phyloP scores from a whole-genome alignment of 1,140 invertebrate genomes.

The Zaprionus inermis region DNA sequence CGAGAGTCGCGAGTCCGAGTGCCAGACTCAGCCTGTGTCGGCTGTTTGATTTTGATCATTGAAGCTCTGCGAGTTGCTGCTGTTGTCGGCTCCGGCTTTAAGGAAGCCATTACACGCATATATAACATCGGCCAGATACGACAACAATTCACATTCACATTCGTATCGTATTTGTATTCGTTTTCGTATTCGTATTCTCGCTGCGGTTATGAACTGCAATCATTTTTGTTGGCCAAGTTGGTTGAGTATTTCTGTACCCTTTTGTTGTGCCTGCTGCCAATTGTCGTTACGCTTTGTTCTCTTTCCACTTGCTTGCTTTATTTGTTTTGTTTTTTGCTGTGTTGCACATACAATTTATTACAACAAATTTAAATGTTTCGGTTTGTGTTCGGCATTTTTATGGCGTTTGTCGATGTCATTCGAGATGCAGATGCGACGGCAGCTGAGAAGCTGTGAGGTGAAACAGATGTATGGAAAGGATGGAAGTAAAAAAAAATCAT shows the following conservation, averaged over 20 bases:
- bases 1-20: not conserved
- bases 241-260: conserved; percentile 11
- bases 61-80: conserved; percentile 12
- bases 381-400: conserved; percentile 66
- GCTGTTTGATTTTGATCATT: conserved; percentile 73
- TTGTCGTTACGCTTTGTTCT: conserved; percentile 58
- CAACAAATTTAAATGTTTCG: conserved; percentile 79
- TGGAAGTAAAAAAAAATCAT: no score
- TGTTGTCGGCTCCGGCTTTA: conserved; percentile 61
- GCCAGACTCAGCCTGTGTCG: conserved; percentile 24
- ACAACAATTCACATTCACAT: conserved; percentile 43
- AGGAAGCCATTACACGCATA: conserved; percentile 83
- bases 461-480: no score
- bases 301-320: not conserved
- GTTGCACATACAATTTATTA: conserved; percentile 69
- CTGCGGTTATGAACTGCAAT: conserved; percentile 69
- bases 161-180: conserved; percentile 16
- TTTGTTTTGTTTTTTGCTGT: conserved; percentile 10
- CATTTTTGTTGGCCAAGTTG: conserved; percentile 55
- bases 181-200: not conserved
- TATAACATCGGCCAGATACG: conserved; percentile 47
- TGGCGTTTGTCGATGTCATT: conserved; percentile 42
- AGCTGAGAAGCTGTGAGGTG: no score
- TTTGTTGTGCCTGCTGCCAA: conserved; percentile 25
- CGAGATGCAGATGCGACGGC: conserved; percentile 43